Percentiles rank a stretch among this genome's conserved stretches.
phyloP scores from a whole-genome alignment of 2,888 invertebrate species.

The Ichneumoninae sp. region DNA sequence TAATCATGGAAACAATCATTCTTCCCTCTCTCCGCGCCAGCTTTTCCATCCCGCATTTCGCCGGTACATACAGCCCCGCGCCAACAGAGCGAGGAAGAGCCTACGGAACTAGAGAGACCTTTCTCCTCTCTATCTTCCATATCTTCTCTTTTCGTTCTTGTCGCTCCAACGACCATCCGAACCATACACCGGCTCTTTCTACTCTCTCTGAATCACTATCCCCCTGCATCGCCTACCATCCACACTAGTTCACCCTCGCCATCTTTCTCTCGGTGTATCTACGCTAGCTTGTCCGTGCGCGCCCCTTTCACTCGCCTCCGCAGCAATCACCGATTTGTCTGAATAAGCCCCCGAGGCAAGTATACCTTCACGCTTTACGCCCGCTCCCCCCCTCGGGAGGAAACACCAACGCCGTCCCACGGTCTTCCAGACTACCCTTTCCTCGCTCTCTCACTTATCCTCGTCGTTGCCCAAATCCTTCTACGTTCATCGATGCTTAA shows the following conservation, averaged over 20 bases:
- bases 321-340: constrained; percentile 84
- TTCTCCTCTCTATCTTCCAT: constrained; percentile 58
- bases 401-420: constrained; percentile 73
- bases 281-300: constrained; percentile 58
- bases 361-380: constrained; percentile 75
- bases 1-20: constrained; percentile 84
- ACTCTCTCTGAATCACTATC: constrained; percentile 40
- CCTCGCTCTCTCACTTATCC: constrained; percentile 47
- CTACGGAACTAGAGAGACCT: background rate
- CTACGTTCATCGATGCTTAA: constrained; percentile 80
- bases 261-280: constrained; percentile 5
- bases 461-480: constrained; percentile 58
- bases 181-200: constrained; percentile 5
- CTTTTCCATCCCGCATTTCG: constrained; percentile 52
- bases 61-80: constrained; percentile 29
- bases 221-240: constrained; percentile 46
- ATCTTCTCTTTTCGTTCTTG: constrained; percentile 56
- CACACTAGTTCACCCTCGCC: constrained; percentile 21
- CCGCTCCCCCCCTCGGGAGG: constrained; percentile 73
- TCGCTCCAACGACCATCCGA: constrained; percentile 62
- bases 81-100: constrained; percentile 27
- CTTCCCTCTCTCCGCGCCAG: constrained; percentile 77
- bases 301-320: constrained; percentile 81
- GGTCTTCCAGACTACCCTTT: constrained; percentile 31
- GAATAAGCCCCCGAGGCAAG: constrained; percentile 83